Conservation (phyloP, 2,888 invertebrate genomes). For the Phyto melanocephala region DNA sequence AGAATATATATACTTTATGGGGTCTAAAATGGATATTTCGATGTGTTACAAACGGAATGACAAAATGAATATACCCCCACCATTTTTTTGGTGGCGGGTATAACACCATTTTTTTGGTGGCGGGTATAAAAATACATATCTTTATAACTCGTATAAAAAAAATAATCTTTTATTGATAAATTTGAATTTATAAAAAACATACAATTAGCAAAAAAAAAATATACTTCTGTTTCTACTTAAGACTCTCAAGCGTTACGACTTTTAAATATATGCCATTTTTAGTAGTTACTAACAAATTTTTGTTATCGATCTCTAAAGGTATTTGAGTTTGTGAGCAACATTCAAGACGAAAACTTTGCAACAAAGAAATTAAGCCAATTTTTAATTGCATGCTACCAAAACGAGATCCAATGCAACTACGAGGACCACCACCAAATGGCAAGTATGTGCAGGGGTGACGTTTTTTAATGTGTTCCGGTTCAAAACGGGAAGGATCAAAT, state of each 20-base stretch:
- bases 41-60: too few relatives aligned
- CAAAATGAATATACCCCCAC: too few relatives aligned
- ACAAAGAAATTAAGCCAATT: constrained; percentile 70
- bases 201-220: too few relatives aligned
- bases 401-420: constrained; percentile 75
- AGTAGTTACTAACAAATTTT: constrained; percentile 57
- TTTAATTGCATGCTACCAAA: constrained; percentile 74
- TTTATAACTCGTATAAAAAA: too few relatives aligned
- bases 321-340: constrained; percentile 58
- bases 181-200: too few relatives aligned
- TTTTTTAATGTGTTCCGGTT: constrained; percentile 80
- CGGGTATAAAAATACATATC: too few relatives aligned
- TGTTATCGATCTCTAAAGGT: constrained; percentile 61
- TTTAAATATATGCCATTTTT: constrained; percentile 60
- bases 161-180: too few relatives aligned
- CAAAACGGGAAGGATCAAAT: constrained; percentile 83
- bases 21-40: too few relatives aligned
- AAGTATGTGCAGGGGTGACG: constrained; percentile 78
- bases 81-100: too few relatives aligned
- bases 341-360: constrained; percentile 68
- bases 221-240: too few relatives aligned
- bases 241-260: not conserved
- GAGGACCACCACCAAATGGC: constrained; percentile 76
- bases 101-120: too few relatives aligned
- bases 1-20: too few relatives aligned